Evolutionary conservation across 2,797 vertebrate genomes (phyloP).

Genomic region (Echeneis naucrates): DNA sequence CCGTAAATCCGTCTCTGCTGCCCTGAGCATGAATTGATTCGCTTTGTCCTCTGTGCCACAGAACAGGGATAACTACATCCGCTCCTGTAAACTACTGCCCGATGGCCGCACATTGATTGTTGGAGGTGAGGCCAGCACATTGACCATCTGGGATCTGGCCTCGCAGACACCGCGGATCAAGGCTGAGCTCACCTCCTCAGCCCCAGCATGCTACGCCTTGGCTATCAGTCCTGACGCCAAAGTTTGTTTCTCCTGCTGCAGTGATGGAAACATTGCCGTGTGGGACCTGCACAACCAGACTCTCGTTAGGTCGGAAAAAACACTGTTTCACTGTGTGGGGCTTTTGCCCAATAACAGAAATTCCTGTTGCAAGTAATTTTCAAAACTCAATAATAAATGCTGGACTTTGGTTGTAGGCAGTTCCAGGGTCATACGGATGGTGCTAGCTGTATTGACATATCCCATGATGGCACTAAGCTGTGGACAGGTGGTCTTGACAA

Average conservation of each 20-base stretch:
- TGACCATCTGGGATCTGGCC: conserved; percentile 98
- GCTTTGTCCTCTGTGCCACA: conserved; percentile 74
- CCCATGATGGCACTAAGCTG: conserved; percentile 89
- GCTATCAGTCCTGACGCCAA: conserved; percentile 96
- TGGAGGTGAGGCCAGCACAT: conserved; percentile 89
- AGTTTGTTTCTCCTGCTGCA: conserved; percentile 96
- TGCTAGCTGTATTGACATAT: conserved; percentile 91
- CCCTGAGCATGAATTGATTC: conserved; percentile 68
- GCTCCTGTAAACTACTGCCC: conserved; percentile 86
- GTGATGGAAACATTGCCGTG: conserved; percentile 88
- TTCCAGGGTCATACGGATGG: conserved; percentile 85
- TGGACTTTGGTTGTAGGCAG: conserved; percentile 71
- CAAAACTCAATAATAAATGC: conserved; percentile 57
- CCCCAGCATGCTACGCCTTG: conserved; percentile 92
- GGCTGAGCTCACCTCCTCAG: conserved; percentile 95
- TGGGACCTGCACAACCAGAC: conserved; percentile 88
- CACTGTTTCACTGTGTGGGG: conserved; percentile 30
- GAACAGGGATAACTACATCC: conserved; percentile 89
- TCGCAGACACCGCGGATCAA: conserved; percentile 96
- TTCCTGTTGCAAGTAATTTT: conserved; percentile 25
- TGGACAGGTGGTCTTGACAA: conserved; percentile 94
- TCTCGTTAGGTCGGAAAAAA: conserved; percentile 81
- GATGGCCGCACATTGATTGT: conserved; percentile 86
- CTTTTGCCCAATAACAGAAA: conserved; percentile 15
- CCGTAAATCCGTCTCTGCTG: conserved; percentile 53